These are phyloP conservation scores for Naja naja DNA, from an alignment of 2,113 vertebrate species.

Conservation along the genomic window DNA sequence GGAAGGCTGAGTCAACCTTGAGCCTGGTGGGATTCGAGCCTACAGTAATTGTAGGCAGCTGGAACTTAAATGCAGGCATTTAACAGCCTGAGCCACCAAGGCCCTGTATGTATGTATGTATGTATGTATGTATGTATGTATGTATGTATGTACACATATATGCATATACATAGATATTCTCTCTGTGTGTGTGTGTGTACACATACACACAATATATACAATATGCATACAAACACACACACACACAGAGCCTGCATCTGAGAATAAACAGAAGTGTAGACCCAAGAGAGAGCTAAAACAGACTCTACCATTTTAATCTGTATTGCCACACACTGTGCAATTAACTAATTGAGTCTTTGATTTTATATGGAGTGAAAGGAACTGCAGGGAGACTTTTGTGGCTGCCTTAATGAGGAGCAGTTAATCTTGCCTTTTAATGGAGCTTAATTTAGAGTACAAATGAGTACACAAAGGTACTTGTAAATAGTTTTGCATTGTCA, in stretches of 20 bases:
- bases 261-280: neutral
- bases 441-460: neutral
- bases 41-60: too few species aligned
- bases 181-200: too few species aligned
- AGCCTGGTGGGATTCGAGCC: too few species aligned
- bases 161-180: too few species aligned
- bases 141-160: neutral
- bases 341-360: constrained; percentile 14
- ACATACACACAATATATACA: too few species aligned
- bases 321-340: neutral
- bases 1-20: too few species aligned
- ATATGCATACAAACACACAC: too few species aligned
- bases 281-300: neutral
- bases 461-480: neutral
- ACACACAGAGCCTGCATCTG: neutral
- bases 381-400: neutral
- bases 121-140: neutral
- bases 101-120: neutral
- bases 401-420: constrained; percentile 16
- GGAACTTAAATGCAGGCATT: too few species aligned
- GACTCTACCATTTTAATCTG: neutral
- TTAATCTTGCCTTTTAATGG: constrained; percentile 23
- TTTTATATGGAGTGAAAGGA: constrained; percentile 17
- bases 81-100: too few species aligned
- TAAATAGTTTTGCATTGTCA: neutral